A percentile compares a stretch with the other conserved stretches of the same genome.
Evolutionary conservation across 2,113 vertebrate genomes (phyloP).

Genomic region (Neoarius graeffei): DNA sequence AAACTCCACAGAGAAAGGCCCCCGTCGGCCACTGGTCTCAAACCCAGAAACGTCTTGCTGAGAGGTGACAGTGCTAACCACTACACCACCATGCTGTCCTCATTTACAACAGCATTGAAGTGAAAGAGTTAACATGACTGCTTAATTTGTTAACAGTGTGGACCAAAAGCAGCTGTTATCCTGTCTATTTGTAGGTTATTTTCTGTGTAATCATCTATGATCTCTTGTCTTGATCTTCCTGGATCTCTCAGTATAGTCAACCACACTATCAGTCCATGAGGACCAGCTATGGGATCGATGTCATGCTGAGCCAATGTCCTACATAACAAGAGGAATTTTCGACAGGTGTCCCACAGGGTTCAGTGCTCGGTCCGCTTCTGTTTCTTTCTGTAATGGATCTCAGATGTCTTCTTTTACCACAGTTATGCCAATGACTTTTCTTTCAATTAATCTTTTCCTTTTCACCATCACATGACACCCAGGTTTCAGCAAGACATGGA

Average conservation of each 20-base stretch:
- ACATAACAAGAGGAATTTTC: not conserved
- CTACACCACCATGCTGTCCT: no score
- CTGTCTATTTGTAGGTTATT: not conserved
- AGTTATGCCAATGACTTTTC: not conserved
- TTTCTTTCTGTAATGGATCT: not conserved
- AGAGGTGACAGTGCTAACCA: no score
- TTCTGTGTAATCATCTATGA: no score
- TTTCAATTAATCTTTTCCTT: not conserved
- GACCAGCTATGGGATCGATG: not conserved
- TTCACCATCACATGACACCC: not conserved
- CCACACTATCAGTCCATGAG: not conserved
- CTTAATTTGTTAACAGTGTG: no score
- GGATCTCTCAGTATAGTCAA: not conserved
- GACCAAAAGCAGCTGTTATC: no score
- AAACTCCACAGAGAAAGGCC: no score
- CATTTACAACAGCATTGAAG: not conserved
- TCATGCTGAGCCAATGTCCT: not conserved
- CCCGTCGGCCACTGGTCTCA: no score
- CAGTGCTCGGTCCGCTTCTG: not conserved
- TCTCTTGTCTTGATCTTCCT: no score
- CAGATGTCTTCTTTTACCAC: not conserved
- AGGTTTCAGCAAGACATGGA: not conserved
- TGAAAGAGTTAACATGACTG: not conserved
- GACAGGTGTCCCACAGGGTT: not conserved
- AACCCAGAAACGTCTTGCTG: no score